These are phyloP conservation scores for Corydoras maculifer DNA, from an alignment of 2,113 vertebrate species.

Conservation along the genomic window DNA sequence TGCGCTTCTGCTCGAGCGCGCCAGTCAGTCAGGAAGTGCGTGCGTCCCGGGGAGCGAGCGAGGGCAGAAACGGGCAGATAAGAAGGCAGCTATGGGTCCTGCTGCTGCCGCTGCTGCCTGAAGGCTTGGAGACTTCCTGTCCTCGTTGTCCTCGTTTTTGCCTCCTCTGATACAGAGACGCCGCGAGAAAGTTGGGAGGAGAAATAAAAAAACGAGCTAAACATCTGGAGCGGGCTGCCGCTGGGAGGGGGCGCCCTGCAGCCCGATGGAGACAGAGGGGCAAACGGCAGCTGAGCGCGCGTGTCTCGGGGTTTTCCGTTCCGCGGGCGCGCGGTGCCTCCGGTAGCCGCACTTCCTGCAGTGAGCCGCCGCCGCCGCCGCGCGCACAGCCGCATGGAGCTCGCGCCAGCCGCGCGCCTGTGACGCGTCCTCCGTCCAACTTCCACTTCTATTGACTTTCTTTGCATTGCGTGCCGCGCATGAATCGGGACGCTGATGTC, in stretches of 20 bases:
- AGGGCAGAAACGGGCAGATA: conserved; percentile 40
- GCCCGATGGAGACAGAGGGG: conserved; percentile 20
- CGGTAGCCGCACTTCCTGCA: conserved; percentile 41
- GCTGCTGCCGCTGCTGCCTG: conserved; percentile 25
- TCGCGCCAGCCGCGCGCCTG: too few relatives aligned
- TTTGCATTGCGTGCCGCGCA: too few relatives aligned
- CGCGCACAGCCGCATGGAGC: too few relatives aligned
- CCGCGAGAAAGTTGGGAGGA: conserved; percentile 29
- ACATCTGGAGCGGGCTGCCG: neutral
- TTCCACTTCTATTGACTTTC: too few relatives aligned
- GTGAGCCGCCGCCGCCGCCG: conserved; percentile 4
- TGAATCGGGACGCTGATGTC: neutral
- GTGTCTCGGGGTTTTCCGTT: conserved; percentile 26
- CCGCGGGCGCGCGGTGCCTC: conserved; percentile 1
- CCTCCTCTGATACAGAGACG: neutral
- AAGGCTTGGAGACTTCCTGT: conserved; percentile 54
- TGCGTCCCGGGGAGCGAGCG: conserved; percentile 28
- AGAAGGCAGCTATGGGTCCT: conserved; percentile 28
- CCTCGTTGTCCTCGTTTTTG: conserved; percentile 16
- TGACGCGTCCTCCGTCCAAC: too few relatives aligned
- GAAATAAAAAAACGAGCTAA: conserved; percentile 33
- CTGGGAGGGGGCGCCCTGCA: too few relatives aligned
- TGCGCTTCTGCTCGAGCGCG: conserved; percentile 24
- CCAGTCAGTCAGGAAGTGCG: conserved; percentile 39
- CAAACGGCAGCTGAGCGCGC: conserved; percentile 32